phyloP scores from a whole-genome alignment of 2,113 vertebrate genomes.

The Elephantulus edwardii region DNA sequence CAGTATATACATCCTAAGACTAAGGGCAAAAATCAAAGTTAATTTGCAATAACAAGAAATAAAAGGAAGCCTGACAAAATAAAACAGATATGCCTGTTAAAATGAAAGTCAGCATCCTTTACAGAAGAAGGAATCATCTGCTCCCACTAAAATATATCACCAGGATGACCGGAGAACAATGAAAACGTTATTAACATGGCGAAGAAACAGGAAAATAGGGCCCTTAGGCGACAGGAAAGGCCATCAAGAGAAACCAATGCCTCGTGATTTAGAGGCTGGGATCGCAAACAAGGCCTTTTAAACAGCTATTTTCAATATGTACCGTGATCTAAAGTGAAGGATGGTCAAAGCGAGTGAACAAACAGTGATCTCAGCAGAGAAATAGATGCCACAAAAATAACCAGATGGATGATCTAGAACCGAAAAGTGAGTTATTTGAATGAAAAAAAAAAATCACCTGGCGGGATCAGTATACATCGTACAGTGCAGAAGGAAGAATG shows the following conservation, averaged over 20 bases:
- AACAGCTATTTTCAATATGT: background rate
- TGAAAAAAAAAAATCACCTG: background rate
- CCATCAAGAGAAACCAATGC: background rate
- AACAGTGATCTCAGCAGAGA: background rate
- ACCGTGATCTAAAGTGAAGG: background rate
- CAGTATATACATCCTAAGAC: background rate
- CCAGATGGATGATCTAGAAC: background rate
- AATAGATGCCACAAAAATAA: background rate
- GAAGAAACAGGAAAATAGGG: background rate
- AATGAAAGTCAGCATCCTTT: background rate
- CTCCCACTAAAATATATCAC: background rate
- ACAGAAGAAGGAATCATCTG: background rate
- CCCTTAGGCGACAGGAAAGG: background rate
- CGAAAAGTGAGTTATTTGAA: background rate
- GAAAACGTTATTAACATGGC: background rate
- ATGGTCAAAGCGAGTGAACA: fast-evolving
- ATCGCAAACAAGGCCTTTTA: background rate
- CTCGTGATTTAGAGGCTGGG: too few species aligned
- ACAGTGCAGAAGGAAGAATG: background rate
- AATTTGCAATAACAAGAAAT: background rate
- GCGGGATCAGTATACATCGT: background rate
- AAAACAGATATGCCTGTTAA: background rate
- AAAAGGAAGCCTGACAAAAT: background rate
- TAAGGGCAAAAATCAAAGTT: background rate
- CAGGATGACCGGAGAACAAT: background rate